Percentiles rank a stretch among this genome's conserved stretches.
Conservation (phyloP, 2,888 invertebrate genomes). For the Troides helena region DNA sequence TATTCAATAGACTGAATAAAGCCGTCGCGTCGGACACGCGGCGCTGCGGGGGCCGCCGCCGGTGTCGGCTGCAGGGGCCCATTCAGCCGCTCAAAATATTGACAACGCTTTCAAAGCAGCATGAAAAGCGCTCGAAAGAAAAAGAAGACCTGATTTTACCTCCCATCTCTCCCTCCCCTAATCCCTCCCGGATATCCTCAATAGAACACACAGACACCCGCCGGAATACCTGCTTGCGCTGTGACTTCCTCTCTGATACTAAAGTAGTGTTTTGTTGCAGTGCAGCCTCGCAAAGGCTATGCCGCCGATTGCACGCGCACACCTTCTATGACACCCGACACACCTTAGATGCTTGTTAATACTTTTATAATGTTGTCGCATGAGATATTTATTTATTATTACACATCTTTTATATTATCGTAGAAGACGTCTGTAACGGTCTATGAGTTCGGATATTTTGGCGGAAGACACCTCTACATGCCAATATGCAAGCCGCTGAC, state of each 20-base stretch:
- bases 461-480: too few relatives aligned
- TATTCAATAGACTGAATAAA: too few relatives aligned
- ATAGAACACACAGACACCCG: conserved; percentile 59
- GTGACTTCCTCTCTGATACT: conserved; percentile 8
- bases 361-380: too few relatives aligned
- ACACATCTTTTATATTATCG: too few relatives aligned
- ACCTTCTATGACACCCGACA: too few relatives aligned
- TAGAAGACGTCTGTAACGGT: too few relatives aligned
- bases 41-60: conserved; percentile 53
- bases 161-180: conserved; percentile 44
- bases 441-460: too few relatives aligned
- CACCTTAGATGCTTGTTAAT: too few relatives aligned
- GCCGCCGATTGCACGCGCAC: neutral
- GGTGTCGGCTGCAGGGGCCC: conserved; percentile 65
- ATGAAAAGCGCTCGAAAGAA: conserved; percentile 68
- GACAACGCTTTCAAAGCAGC: conserved; percentile 69
- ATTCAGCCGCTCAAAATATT: conserved; percentile 78
- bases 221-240: conserved; percentile 58
- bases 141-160: conserved; percentile 70
- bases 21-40: neutral
- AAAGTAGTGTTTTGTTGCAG: conserved; percentile 23
- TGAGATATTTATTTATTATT: too few relatives aligned
- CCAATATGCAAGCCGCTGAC: too few relatives aligned
- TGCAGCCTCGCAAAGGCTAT: conserved; percentile 20
- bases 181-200: conserved; percentile 40